Evolutionary conservation across 2,888 invertebrate species (phyloP).

Genomic region (Catocala sponsa): DNA sequence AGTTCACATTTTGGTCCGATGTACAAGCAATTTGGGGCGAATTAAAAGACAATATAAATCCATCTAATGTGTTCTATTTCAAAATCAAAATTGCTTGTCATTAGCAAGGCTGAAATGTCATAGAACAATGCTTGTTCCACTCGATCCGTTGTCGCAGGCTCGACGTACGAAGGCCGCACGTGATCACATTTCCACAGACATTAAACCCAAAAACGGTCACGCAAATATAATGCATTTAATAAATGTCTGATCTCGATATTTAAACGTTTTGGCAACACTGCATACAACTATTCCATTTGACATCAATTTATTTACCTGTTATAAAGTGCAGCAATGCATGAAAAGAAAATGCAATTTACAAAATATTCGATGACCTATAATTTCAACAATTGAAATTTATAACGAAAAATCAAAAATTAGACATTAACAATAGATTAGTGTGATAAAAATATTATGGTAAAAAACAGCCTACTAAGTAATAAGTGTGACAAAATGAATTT

Average conservation of each 20-base stretch:
- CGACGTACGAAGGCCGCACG: conserved; percentile 80
- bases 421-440: too few species aligned
- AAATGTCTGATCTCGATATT: conserved; percentile 68
- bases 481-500: too few species aligned
- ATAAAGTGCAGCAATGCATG: conserved; percentile 34
- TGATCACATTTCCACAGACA: conserved; percentile 82
- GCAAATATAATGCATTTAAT: conserved; percentile 73
- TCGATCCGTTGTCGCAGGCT: conserved; percentile 70
- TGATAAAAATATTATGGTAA: conserved; percentile 4
- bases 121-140: conserved; percentile 81
- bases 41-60: conserved; percentile 79
- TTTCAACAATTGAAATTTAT: conserved; percentile 10
- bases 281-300: conserved; percentile 49
- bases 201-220: conserved; percentile 74
- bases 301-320: conserved; percentile 45
- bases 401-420: too few species aligned
- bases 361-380: conserved; percentile 37
- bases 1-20: conserved; percentile 51
- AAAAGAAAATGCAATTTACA: conserved; percentile 31
- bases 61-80: conserved; percentile 77
- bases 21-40: conserved; percentile 64
- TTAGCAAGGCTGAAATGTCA: conserved; percentile 87
- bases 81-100: conserved; percentile 86
- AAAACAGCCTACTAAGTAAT: too few species aligned
- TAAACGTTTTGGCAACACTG: conserved; percentile 68